Evolutionary conservation across 2,888 invertebrate genomes (phyloP), one percentile per base, ranked within the genome.

Genomic region (Lysandra coridon): DNA sequence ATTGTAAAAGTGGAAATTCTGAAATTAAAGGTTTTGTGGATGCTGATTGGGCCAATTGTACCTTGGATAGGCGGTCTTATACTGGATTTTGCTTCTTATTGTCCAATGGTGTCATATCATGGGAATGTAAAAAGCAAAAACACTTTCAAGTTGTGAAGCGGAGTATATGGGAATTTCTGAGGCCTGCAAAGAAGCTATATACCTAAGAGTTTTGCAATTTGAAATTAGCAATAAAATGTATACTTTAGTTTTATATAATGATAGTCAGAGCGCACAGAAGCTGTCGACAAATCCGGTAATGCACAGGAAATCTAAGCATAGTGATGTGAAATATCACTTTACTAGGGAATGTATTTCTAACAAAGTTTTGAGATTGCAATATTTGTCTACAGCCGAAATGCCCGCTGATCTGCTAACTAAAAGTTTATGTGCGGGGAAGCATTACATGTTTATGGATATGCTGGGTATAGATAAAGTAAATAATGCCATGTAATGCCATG

Each of bases 111-210:
- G 64, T n/a, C 2, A 64, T 64, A 30, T 64, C 64, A 4, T 64
- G 64, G 64, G 6, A 23, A 7, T 23, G 75, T 23, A 79, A 79
- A 10, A 83, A 83, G 69, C 81, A 81, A 69, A 80, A 62, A n/a
- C 79, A 40, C 77, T 80, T 69, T 77, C 80, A 80, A 79, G 64
- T 30, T n/a, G n/a, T n/a, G 64, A 73, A 14, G 80, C 78, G 5
- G 80, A 81, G 33, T 82, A 82, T 78, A 12, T 81, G 1, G 73
- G 75, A 12, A 78, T 81, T 4, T 57, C 49, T n/a, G 80, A 79
- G 40, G 44, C 33, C 14, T 57, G 79, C 1, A 64, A 64, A 30
- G 69, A 79, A 30, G 33, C 73, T n/a, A 37, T 73, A 76, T 79
- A 73, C 53, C n/a, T 77, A 6, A 62, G 69, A 49, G 64, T 10